A percentile compares a stretch with the other conserved stretches of the same genome.
Evolutionary conservation across 1,140 invertebrate genomes (phyloP).

Genomic region (Drosophila fuyamai): DNA sequence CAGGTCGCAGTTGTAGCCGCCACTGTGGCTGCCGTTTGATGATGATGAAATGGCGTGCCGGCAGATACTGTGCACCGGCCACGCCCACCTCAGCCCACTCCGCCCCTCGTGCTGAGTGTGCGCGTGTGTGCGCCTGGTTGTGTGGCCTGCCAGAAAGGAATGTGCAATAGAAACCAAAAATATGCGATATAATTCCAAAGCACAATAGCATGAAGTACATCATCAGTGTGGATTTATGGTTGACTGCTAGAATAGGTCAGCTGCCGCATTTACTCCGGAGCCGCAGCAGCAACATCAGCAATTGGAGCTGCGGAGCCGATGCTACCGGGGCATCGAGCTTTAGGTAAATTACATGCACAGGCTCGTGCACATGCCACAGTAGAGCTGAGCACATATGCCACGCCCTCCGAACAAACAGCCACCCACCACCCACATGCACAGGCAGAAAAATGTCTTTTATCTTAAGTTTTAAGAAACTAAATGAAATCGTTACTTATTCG

Average conservation of each 20-base stretch:
- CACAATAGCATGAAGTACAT: constrained; percentile 83
- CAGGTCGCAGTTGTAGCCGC: constrained; percentile 41
- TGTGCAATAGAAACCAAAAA: constrained; percentile 83
- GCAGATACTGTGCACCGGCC: constrained; percentile 53
- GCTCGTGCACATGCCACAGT: constrained; percentile 58
- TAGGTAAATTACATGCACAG: constrained; percentile 78
- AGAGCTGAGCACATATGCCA: constrained; percentile 45
- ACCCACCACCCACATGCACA: constrained; percentile 7
- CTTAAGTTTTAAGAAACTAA: too few relatives aligned
- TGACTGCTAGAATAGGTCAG: constrained; percentile 82
- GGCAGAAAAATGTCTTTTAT: not conserved
- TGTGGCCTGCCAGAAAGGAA: constrained; percentile 73
- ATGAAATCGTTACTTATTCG: too few relatives aligned
- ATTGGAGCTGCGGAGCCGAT: constrained; percentile 43
- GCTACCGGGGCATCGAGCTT: constrained; percentile 64
- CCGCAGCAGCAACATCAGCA: constrained; percentile 37
- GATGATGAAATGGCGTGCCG: constrained; percentile 80
- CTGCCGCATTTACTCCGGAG: constrained; percentile 72
- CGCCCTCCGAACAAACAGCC: constrained; percentile 16
- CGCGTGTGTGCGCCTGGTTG: constrained; percentile 12
- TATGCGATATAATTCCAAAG: constrained; percentile 82
- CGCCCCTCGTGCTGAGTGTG: not conserved
- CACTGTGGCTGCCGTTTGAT: constrained; percentile 64
- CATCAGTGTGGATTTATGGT: constrained; percentile 83
- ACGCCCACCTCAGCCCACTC: constrained; percentile 19